A percentile compares a stretch with the other conserved stretches of the same genome.
Evolutionary conservation across 2,113 vertebrate species (phyloP).

Genomic region (Micronisus gabar): DNA sequence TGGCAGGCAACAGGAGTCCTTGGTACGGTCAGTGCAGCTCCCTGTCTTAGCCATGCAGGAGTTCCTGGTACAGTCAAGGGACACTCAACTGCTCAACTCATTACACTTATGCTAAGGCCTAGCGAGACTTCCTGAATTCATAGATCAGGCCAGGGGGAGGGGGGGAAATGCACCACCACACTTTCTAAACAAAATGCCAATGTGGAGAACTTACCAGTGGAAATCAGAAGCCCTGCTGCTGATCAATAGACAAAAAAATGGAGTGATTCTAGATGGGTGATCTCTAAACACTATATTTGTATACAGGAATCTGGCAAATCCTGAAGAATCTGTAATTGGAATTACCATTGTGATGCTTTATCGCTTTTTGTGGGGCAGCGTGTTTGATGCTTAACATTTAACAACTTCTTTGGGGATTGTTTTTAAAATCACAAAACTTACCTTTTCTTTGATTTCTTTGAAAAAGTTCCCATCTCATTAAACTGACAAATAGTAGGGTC

Average conservation of each 20-base stretch:
- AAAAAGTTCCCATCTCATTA: neutral
- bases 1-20: too few relatives aligned
- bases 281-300: neutral
- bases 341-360: neutral
- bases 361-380: neutral
- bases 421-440: neutral
- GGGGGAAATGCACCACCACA: too few relatives aligned
- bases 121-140: too few relatives aligned
- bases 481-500: neutral
- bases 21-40: too few relatives aligned
- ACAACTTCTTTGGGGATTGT: neutral
- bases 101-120: too few relatives aligned
- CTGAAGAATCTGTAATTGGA: neutral
- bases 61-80: too few relatives aligned
- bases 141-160: too few relatives aligned
- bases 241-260: neutral
- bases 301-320: conserved; percentile 14
- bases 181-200: neutral
- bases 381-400: neutral
- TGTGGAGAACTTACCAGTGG: neutral
- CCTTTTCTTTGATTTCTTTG: neutral
- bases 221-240: conserved; percentile 10
- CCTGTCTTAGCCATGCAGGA: too few relatives aligned
- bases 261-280: neutral
- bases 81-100: too few relatives aligned